Conservation (phyloP, 2,797 vertebrate species). For the Iguana delicatissima region DNA sequence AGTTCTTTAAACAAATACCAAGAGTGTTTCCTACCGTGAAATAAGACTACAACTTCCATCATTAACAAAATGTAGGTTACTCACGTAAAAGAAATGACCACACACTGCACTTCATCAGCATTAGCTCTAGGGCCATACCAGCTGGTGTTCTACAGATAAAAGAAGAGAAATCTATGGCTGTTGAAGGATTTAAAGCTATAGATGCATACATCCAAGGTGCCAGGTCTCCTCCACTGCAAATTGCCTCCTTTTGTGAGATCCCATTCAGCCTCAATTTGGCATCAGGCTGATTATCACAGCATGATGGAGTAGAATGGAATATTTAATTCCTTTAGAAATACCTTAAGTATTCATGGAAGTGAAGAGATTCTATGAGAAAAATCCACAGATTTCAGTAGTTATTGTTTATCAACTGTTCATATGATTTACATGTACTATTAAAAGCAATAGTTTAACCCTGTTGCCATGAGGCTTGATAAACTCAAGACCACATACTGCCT, state of each 20-base stretch:
- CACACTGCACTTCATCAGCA: not conserved
- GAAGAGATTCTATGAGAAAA: not conserved
- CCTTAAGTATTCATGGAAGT: not conserved
- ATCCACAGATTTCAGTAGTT: not conserved
- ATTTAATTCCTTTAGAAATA: not conserved
- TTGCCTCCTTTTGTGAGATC: not conserved
- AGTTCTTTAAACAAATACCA: not conserved
- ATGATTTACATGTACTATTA: not conserved
- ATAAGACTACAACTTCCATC: not conserved
- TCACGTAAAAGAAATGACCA: not conserved
- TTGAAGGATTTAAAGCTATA: not conserved
- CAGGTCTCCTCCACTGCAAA: not conserved
- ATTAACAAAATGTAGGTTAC: not conserved
- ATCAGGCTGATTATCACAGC: not conserved
- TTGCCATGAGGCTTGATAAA: not conserved
- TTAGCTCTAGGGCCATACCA: not conserved
- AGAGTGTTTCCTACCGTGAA: not conserved
- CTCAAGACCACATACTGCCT: no score
- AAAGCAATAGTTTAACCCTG: not conserved
- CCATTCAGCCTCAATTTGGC: not conserved
- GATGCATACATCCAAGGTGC: not conserved
- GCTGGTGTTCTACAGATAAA: not conserved
- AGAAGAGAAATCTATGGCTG: not conserved
- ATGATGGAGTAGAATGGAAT: not conserved
- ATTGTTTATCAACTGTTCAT: not conserved